Evolutionary conservation across 1,140 invertebrate genomes (phyloP).

Genomic region (Penaeus indicus): DNA sequence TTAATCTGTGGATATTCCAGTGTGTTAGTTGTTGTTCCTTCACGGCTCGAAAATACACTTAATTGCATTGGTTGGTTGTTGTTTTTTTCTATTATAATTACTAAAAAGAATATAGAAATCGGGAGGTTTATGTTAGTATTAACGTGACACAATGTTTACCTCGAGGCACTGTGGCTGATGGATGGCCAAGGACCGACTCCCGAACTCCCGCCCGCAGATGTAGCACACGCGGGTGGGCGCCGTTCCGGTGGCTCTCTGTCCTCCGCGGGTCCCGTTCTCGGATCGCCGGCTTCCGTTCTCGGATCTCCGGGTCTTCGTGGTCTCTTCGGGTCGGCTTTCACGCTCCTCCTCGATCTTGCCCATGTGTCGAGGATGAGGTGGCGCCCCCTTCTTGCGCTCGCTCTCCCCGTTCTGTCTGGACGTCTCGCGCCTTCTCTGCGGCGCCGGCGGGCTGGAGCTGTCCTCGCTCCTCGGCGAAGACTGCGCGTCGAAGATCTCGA

Average conservation of each 20-base stretch:
- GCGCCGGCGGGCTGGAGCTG: constrained; percentile 17
- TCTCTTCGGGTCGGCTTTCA: constrained; percentile 24
- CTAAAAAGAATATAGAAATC: neutral
- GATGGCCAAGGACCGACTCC: constrained; percentile 79
- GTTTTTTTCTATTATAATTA: too few relatives aligned
- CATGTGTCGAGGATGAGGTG: constrained; percentile 39
- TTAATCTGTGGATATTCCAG: too few relatives aligned
- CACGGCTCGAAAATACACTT: too few relatives aligned
- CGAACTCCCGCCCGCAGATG: constrained; percentile 82
- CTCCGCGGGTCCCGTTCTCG: constrained; percentile 30
- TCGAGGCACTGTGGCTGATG: constrained; percentile 84
- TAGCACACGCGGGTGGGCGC: constrained; percentile 76
- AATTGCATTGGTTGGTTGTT: too few relatives aligned
- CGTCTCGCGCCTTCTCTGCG: neutral
- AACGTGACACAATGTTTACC: constrained; percentile 40
- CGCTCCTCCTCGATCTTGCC: constrained; percentile 54
- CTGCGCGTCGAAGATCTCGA: constrained; percentile 61
- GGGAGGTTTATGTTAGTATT: neutral
- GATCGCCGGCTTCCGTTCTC: neutral
- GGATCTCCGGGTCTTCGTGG: constrained; percentile 12
- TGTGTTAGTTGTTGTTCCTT: too few relatives aligned
- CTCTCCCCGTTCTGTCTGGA: constrained; percentile 25
- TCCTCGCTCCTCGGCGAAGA: neutral
- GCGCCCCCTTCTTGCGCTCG: constrained; percentile 12
- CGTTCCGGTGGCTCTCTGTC: neutral